phyloP scores from a whole-genome alignment of 1,140 invertebrate species.

The Drosophila erecta region DNA sequence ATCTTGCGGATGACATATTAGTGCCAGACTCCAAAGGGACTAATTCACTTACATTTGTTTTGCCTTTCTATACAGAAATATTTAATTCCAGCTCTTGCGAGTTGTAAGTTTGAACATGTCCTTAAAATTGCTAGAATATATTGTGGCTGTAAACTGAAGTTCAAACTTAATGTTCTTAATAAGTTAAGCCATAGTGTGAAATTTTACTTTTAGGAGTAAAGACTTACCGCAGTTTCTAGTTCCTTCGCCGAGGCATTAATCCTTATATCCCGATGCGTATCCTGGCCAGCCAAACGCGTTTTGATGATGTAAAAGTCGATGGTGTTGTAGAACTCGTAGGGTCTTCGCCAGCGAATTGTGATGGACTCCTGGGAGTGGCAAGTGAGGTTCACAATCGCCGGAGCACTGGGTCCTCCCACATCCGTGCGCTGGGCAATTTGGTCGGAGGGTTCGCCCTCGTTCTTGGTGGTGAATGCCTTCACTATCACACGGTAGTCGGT shows the following conservation, averaged over 20 bases:
- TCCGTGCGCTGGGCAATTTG: slow-evolving; percentile 91
- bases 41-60: neutral
- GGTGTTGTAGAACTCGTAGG: slow-evolving; percentile 89
- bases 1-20: slow-evolving; percentile 28
- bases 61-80: neutral
- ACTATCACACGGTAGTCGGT: slow-evolving; percentile 95
- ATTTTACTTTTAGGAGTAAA: neutral
- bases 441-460: slow-evolving; percentile 91
- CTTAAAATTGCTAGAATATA: neutral
- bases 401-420: slow-evolving; percentile 91
- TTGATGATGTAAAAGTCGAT: slow-evolving; percentile 93
- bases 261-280: slow-evolving; percentile 87
- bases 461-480: slow-evolving; percentile 90
- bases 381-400: slow-evolving; percentile 92
- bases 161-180: too few relatives aligned
- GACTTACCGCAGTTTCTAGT: slow-evolving; percentile 87
- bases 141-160: neutral
- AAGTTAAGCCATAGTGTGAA: too few relatives aligned
- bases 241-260: slow-evolving; percentile 87
- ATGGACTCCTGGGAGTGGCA: slow-evolving; percentile 91
- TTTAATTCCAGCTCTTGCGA: neutral
- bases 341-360: slow-evolving; percentile 92
- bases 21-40: slow-evolving; percentile 12
- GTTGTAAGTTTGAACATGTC: too few relatives aligned
- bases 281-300: slow-evolving; percentile 87